Evolutionary conservation across 2,113 vertebrate species (phyloP), one percentile per base, ranked within the genome.

Genomic region (Ophiodon elongatus): DNA sequence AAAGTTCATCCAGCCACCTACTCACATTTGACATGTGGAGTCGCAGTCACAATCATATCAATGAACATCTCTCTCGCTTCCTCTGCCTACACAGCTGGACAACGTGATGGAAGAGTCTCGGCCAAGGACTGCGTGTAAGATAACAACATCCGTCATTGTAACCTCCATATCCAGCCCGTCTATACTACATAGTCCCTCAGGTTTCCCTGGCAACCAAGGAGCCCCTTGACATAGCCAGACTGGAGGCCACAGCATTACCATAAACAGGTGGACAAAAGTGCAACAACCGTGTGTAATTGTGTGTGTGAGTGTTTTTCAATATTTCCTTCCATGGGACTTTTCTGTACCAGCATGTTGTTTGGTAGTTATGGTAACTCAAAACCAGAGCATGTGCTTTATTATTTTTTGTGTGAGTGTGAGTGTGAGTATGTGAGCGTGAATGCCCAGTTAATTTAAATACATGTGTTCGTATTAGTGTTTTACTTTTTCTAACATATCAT

Each of bases 131-230:
- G 14, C 0, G 3, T 65, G 37, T 19, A 85, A 79, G 76, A 67
- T 47, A n/a, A 73, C 87, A 10, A 78, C 95, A 11, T 87, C 94
- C 15, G 73, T 95, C 84, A 89, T 96, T 27, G 93, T 94, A 59
- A 95, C 95, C 0, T 94, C 94, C 27, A 94, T 94, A 64, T 94
- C 95, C 73, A 94, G 87, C 87, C 92, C 93, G 0, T 85, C 86
- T 4, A 74, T 94, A 60, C 8, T 89, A 67, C 78, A 91, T 4
- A 88, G 86, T 67, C 91, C 82, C 15, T 79, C 79, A 1, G 79
- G 81, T 84, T 93, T 76, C 75, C 87, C 84, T 6, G 84, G 88
- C 62, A 91, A 84, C 85, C 39, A 91, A 82, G 59, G 91, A 94
- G 45, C 73, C 90, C 25, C 88, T 91, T 2, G 82, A 89, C 31